These are phyloP conservation scores for Brachionus koreanus DNA, from an alignment of 1,140 invertebrate species.

Conservation along the genomic window DNA sequence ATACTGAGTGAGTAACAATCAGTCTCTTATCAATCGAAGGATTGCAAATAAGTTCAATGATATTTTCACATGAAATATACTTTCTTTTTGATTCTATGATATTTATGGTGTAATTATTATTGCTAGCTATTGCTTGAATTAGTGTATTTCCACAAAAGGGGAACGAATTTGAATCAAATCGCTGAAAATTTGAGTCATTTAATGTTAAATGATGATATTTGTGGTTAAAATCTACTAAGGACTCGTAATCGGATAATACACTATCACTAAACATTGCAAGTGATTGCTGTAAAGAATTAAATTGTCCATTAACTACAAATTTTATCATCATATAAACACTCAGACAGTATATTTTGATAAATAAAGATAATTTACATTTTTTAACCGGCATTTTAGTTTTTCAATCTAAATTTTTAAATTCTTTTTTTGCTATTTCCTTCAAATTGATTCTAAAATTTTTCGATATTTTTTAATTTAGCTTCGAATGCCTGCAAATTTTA, in stretches of 20 bases:
- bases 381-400: not conserved
- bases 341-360: not conserved
- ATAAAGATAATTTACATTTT: not conserved
- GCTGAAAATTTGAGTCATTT: not conserved
- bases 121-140: not conserved
- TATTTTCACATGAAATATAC: constrained; percentile 14
- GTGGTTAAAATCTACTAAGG: not conserved
- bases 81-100: constrained; percentile 7
- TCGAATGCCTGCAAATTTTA: not conserved
- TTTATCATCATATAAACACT: not conserved
- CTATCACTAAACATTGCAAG: constrained; percentile 14
- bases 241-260: not conserved
- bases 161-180: not conserved
- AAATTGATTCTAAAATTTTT: not conserved
- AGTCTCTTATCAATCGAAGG: not conserved
- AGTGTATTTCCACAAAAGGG: not conserved
- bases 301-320: not conserved
- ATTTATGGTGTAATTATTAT: constrained; percentile 21
- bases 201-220: not conserved
- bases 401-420: not conserved
- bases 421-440: not conserved
- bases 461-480: not conserved
- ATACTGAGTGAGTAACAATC: not conserved
- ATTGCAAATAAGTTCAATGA: constrained; percentile 21
- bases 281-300: not conserved